Conservation (phyloP, 2,113 vertebrate genomes). For the Puffinus mauretanicus region DNA sequence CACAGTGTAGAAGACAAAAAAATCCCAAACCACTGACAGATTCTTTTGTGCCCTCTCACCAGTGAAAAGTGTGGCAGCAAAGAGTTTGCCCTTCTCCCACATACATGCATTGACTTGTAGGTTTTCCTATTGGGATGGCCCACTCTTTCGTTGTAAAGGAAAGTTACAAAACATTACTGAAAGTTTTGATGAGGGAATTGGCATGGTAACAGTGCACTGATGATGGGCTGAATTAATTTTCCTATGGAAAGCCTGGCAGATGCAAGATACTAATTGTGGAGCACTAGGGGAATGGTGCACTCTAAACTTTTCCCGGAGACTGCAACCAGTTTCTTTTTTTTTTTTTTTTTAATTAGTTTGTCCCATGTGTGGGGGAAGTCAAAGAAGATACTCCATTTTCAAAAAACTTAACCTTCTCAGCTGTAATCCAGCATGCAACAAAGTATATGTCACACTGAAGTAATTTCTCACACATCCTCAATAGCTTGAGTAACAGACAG, state of each 20-base stretch:
- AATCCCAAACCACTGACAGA: fast-evolving
- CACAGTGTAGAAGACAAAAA: neutral
- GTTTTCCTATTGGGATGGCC: neutral
- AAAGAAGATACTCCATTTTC: neutral
- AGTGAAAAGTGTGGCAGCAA: neutral
- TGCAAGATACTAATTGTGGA: neutral
- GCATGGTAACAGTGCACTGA: neutral
- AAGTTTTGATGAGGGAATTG: neutral
- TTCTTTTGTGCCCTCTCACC: neutral
- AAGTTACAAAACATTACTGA: neutral
- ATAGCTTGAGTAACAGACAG: neutral
- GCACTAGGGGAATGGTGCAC: neutral
- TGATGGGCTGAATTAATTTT: neutral
- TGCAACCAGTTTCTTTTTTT: neutral
- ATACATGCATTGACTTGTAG: neutral
- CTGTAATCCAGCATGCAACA: neutral
- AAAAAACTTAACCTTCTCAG: neutral
- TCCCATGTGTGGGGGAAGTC: neutral
- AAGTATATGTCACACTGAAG: neutral
- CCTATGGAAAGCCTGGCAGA: neutral
- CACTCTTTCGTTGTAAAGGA: neutral
- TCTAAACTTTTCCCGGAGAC: neutral
- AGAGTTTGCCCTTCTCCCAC: neutral
- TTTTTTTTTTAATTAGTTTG: neutral
- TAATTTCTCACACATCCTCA: neutral